Base-by-base conservation (phyloP, 2,113 vertebrate genomes). In the Columba livia region DNA sequence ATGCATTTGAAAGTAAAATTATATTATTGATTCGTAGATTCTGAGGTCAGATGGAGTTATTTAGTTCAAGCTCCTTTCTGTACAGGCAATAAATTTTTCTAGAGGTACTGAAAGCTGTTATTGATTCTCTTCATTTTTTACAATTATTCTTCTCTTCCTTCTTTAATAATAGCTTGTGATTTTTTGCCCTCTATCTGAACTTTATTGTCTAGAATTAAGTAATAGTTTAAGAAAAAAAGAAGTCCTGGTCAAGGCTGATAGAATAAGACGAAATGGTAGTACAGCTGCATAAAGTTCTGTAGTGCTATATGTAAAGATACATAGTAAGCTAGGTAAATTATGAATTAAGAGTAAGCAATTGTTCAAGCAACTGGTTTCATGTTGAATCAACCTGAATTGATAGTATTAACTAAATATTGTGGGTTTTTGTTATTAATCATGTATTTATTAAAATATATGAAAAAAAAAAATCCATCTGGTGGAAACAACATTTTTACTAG, bases 1-100 rank as follows among this genome's bases (percentile, higher is more conserved):
- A 66, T 77, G 24, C 11, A 92, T 90, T 90, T 94, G 84, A 62
- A 89, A 95, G 89, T 89, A 73, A 92, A 90, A 91, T 90, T 84
- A 8, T 78, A 31, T 86, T 83, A 81, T 23, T 62, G n/a, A 81
- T 89, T 84, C 32, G 50, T 91, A 48, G 36, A 81, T 94, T 93
- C 65, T 84, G 81, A 94, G 78, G 73, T 94, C 87, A 77, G 36
- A 88, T n/a, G 32, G 67, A 95, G 23, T 87, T 9, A 60, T 80
- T 80, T 89, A 66, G n/a, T 83, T 67, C 54, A 47, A 86, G 60
- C 38, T 36, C 28, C 62, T 40, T 85, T 75, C 51, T 85, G 6
- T 23, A 44, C 9, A 71, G 24, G 16, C 4, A 5, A 32, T 58
- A 32, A 16, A 64, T 75, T 66, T 85, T 79, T 88, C 54, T 36